Evolutionary conservation across 2,888 invertebrate species (phyloP), one percentile per base, ranked within the genome.

Genomic region (Julus scanicus): DNA sequence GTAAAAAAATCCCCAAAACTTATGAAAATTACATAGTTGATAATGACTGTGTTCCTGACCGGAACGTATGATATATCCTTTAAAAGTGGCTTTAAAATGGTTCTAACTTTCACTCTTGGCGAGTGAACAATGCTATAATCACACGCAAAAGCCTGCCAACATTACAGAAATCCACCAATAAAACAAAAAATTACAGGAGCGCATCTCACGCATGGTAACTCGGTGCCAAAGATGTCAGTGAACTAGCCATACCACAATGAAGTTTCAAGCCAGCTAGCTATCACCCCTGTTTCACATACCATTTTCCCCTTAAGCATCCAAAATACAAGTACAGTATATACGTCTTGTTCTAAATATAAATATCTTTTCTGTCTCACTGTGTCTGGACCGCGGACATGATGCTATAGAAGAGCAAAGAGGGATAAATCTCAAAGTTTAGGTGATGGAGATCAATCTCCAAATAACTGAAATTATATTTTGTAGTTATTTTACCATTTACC

Each of bases 161-260:
- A 71, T 29, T 20, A 71, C 9, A 20, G 0, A 71, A 71, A 71
- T 71, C 71, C 71, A 71, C 71, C 71, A n/a, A 71, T 71, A 71
- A 20, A 71, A 20, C 71, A 20, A 20, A 71, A 71, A 71, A 20
- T 71, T 11, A 29, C 20, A 4, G 71, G 5, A 71, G 29, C 29
- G 71, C 71, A 20, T 20, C 20, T 71, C 71, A 20, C 63, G 63
- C 20, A 71, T 29, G 71, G 71, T 71, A 71, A 71, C 29, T 29
- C 71, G 29, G 71, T 71, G 84, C 84, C 84, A 84, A 84, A 84
- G 40, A 84, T 84, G 84, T 84, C 84, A 84, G 84, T 84, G 84
- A 84, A 40, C 84, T 84, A 48, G 84, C 48, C 29, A 84, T 71
- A 29, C 71, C 71, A 71, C 71, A 71, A 71, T 71, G 71, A 20